Evolutionary conservation across 2,888 invertebrate species (phyloP).

Genomic region (Caenorhabditis sp.): DNA sequence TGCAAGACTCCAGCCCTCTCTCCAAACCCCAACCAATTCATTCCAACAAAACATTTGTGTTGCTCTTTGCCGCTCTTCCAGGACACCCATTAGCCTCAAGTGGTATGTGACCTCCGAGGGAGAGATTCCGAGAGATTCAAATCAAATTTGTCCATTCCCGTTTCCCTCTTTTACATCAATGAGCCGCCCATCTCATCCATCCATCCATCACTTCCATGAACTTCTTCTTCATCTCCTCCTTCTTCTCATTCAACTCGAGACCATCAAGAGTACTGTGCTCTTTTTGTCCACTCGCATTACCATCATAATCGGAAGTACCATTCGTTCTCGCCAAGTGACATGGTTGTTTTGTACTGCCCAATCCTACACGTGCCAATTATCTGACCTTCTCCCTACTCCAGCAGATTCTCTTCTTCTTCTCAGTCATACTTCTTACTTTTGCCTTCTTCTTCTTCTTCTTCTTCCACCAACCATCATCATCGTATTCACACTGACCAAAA

Average conservation of each 20-base stretch:
- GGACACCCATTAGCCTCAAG: constrained; percentile 41
- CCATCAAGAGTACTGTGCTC: not conserved
- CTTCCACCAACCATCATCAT: constrained; percentile 4
- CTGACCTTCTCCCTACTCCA: constrained; percentile 24
- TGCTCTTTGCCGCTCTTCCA: not conserved
- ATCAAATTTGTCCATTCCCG: constrained; percentile 31
- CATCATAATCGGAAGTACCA: constrained; percentile 24
- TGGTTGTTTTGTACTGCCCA: not conserved
- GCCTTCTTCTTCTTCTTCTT: constrained; percentile 12
- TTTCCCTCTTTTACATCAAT: not conserved
- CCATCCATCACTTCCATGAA: not conserved
- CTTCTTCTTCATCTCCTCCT: not conserved
- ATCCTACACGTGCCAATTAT: constrained; percentile 20
- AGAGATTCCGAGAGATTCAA: constrained; percentile 31
- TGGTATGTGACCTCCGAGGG: constrained; percentile 28
- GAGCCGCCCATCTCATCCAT: not conserved
- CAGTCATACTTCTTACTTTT: not conserved
- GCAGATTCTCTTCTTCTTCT: not conserved
- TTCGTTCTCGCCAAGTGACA: not conserved
- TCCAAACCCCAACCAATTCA: too few species aligned
- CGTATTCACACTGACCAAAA: constrained; percentile 28
- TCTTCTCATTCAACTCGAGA: too few species aligned
- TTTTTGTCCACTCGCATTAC: constrained; percentile 20
- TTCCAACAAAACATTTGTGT: constrained; percentile 16
- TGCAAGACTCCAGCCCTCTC: too few species aligned